These are phyloP conservation scores for Myxocyprinus asiaticus DNA, from an alignment of 2,113 vertebrate genomes.

Conservation along the genomic window DNA sequence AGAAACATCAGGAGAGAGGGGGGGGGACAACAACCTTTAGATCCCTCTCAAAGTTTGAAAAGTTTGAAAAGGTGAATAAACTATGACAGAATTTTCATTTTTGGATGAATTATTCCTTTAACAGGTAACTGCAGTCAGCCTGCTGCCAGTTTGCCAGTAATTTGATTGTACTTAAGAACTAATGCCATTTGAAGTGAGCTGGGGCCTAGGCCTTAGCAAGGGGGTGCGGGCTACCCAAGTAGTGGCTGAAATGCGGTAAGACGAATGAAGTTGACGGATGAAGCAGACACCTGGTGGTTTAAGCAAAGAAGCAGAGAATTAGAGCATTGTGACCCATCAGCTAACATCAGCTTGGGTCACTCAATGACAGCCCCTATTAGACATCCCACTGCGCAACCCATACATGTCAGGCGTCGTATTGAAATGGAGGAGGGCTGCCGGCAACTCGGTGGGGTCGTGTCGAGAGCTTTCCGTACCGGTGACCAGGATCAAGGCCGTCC, in stretches of 20 bases:
- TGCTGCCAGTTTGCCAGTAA: constrained; percentile 55
- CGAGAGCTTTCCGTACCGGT: constrained; percentile 83
- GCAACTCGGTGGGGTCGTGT: constrained; percentile 63
- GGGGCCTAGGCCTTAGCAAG: not conserved
- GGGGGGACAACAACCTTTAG: not conserved
- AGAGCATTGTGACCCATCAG: constrained; percentile 78
- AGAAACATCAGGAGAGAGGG: constrained; percentile 24
- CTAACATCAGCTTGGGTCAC: constrained; percentile 75
- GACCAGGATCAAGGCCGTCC: constrained; percentile 92
- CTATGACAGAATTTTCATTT: no score
- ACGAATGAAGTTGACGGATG: constrained; percentile 75
- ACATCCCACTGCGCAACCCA: constrained; percentile 76
- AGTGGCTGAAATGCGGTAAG: constrained; percentile 73
- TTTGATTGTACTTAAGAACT: constrained; percentile 82
- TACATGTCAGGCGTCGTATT: constrained; percentile 83
- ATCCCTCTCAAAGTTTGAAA: not conserved
- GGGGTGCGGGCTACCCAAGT: constrained; percentile 53
- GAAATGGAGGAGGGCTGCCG: constrained; percentile 80
- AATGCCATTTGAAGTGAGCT: constrained; percentile 65
- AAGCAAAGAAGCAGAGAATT: constrained; percentile 73
- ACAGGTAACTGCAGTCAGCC: constrained; percentile 48
- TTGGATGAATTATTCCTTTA: not conserved
- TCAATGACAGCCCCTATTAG: constrained; percentile 81
- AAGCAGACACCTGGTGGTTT: constrained; percentile 73
- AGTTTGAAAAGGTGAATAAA: not conserved